Conservation (phyloP, 2,113 vertebrate species). For the Melierax canorus region DNA sequence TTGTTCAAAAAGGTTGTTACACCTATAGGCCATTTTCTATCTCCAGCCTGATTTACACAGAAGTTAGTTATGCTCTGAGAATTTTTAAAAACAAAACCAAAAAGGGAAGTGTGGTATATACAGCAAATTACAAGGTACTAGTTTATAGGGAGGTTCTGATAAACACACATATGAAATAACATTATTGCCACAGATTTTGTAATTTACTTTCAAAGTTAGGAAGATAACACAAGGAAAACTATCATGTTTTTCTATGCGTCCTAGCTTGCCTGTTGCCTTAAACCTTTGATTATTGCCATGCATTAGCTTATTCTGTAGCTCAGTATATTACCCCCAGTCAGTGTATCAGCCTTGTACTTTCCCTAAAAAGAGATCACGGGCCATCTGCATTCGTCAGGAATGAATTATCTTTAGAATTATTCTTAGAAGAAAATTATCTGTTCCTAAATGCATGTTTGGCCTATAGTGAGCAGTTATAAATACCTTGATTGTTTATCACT, state of each 20-base stretch:
- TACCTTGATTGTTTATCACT: not conserved
- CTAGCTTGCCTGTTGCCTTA: not conserved
- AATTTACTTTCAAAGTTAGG: not conserved
- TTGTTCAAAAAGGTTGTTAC: not conserved
- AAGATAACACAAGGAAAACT: not conserved
- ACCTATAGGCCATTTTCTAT: not conserved
- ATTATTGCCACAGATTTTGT: not conserved
- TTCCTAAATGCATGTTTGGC: not conserved
- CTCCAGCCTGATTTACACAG: not conserved
- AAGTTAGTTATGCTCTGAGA: not conserved
- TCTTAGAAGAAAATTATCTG: not conserved
- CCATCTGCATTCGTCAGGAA: not conserved
- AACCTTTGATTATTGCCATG: not conserved
- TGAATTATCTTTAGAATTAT: not conserved
- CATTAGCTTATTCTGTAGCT: not conserved
- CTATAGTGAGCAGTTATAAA: not conserved
- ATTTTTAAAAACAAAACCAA: not conserved
- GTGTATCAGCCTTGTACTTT: not conserved
- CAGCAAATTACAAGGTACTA: not conserved
- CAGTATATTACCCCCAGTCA: not conserved
- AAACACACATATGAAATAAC: not conserved
- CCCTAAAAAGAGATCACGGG: not conserved
- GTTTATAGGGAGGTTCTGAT: not conserved
- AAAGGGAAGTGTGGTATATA: not conserved
- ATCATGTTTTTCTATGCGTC: not conserved